phyloP scores from a whole-genome alignment of 2,797 vertebrate genomes.

The Tapirus indicus region DNA sequence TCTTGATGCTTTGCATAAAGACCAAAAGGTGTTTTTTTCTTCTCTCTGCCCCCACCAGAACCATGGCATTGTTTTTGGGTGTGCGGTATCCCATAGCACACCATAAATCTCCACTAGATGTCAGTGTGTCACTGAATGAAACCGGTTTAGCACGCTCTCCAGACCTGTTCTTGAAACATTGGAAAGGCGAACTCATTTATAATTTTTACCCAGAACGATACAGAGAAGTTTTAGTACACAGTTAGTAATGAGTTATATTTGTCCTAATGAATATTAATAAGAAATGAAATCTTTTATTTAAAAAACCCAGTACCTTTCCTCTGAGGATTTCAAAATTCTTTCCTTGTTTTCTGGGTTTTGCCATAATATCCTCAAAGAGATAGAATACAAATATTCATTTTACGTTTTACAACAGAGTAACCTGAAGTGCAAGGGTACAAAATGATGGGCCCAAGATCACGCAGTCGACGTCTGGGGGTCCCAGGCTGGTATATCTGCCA shows the following conservation, averaged over 20 bases:
- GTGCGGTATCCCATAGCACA: neutral
- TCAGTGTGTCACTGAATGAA: conserved; percentile 81
- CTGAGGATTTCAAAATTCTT: conserved; percentile 17
- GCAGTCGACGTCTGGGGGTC: accelerated
- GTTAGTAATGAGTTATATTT: conserved; percentile 4
- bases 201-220: neutral
- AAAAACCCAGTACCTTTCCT: neutral
- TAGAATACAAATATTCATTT: neutral
- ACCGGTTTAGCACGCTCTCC: neutral
- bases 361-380: neutral
- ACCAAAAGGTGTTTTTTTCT: neutral
- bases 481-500: neutral
- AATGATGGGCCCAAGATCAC: neutral
- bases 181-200: conserved; percentile 8
- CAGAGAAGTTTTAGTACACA: neutral
- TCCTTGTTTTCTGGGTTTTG: neutral
- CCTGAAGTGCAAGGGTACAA: neutral
- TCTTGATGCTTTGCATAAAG: neutral
- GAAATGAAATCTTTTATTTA: neutral
- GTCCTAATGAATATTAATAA: neutral
- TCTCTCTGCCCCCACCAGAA: neutral
- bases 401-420: neutral
- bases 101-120: conserved; percentile 85
- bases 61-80: neutral
- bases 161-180: neutral